Percentiles rank a stretch among this genome's conserved stretches.
phyloP scores from a whole-genome alignment of 2,113 vertebrate species.

The Cepphus grylle region DNA sequence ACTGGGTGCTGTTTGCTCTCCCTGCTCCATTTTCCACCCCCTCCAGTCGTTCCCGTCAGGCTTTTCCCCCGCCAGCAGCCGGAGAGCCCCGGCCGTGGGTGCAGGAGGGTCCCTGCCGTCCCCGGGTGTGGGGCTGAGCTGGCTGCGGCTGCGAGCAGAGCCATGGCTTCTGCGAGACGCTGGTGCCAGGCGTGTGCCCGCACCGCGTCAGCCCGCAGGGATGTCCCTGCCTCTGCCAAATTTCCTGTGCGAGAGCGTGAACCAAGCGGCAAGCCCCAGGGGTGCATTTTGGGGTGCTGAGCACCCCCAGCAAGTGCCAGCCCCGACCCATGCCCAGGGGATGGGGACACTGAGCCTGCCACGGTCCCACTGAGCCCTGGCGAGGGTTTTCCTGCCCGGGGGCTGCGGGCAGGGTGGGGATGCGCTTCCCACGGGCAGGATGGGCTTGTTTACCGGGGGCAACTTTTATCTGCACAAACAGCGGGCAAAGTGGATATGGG shows the following conservation, averaged over 20 bases:
- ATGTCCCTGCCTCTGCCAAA: background rate
- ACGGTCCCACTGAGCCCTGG: rapidly evolving
- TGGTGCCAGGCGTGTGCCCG: rapidly evolving
- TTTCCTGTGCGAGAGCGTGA: background rate
- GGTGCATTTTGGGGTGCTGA: background rate
- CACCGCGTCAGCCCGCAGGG: rapidly evolving
- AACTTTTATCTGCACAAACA: constrained; percentile 25
- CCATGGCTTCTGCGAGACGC: rapidly evolving
- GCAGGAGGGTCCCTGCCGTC: background rate
- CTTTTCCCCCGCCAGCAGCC: rapidly evolving
- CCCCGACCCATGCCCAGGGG: rapidly evolving
- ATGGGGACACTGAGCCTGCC: background rate
- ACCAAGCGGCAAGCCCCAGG: rapidly evolving
- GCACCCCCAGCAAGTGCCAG: background rate
- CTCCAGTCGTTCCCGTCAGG: background rate
- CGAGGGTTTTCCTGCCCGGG: background rate
- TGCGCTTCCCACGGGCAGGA: constrained; percentile 39
- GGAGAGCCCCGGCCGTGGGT: rapidly evolving
- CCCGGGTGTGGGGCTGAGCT: background rate
- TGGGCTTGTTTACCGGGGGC: constrained; percentile 55
- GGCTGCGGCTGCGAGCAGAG: background rate
- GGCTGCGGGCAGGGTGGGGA: background rate
- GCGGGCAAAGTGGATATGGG: background rate
- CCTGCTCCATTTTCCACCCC: background rate
- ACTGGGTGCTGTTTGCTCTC: background rate